These are phyloP conservation scores for Symphodus melops DNA, from an alignment of 2,113 vertebrate genomes.

Conservation along the genomic window DNA sequence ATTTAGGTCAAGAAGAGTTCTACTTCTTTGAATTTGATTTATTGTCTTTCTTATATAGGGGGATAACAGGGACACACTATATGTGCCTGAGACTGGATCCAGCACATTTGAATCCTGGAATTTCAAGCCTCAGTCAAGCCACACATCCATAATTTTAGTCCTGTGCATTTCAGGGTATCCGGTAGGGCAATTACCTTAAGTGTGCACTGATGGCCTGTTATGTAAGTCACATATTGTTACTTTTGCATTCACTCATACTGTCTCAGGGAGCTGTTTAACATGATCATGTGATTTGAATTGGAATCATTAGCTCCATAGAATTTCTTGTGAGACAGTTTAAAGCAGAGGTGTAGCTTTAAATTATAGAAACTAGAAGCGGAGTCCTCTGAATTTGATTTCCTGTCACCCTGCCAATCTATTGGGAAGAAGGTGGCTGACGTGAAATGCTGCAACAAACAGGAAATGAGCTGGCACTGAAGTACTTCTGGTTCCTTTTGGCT, in stretches of 20 bases:
- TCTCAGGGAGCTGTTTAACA: slow-evolving; percentile 17
- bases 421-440: background rate
- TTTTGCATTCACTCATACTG: slow-evolving; percentile 31
- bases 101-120: slow-evolving; percentile 57
- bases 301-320: background rate
- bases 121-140: slow-evolving; percentile 51
- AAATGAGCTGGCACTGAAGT: background rate
- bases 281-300: background rate
- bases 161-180: slow-evolving; percentile 55
- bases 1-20: slow-evolving; percentile 71
- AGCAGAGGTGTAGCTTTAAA: slow-evolving; percentile 16
- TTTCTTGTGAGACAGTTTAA: background rate
- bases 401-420: slow-evolving; percentile 24
- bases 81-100: slow-evolving; percentile 61
- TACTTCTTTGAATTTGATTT: slow-evolving; percentile 68
- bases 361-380: slow-evolving; percentile 20
- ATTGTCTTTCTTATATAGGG: slow-evolving; percentile 61
- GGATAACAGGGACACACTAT: slow-evolving; percentile 47
- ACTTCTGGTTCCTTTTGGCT: background rate
- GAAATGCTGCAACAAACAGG: background rate
- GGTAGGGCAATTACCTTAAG: slow-evolving; percentile 52
- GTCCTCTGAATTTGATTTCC: slow-evolving; percentile 5
- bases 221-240: slow-evolving; percentile 26
- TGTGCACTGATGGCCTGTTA: slow-evolving; percentile 61
- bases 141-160: slow-evolving; percentile 66